These are phyloP conservation scores for Cercocebus atys DNA, from an alignment of 2,113 vertebrate species.

Conservation along the genomic window DNA sequence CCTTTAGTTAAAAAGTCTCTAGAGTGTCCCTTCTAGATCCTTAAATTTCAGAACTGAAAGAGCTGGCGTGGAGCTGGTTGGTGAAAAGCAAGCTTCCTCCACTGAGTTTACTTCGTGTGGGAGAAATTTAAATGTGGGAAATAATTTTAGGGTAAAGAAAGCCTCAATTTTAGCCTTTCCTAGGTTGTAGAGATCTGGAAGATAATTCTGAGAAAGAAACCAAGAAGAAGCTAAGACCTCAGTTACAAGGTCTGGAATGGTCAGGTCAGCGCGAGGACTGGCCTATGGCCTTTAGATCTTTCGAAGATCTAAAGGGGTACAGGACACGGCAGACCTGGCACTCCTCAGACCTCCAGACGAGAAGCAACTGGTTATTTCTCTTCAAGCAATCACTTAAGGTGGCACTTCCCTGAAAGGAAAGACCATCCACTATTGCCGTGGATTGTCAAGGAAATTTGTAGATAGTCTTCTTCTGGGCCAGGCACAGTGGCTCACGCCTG, in stretches of 20 bases:
- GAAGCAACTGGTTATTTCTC: not conserved
- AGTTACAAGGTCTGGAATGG: not conserved
- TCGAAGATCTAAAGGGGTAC: not conserved
- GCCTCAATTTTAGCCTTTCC: not conserved
- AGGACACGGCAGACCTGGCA: not conserved
- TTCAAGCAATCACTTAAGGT: not conserved
- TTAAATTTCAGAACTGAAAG: not conserved
- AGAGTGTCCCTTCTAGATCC: not conserved
- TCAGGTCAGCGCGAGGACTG: not conserved
- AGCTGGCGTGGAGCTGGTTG: not conserved
- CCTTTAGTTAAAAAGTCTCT: not conserved
- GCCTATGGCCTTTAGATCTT: not conserved
- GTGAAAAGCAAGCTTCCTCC: not conserved
- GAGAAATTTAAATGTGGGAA: not conserved
- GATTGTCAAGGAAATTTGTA: not conserved
- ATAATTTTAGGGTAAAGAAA: slow-evolving; percentile 17
- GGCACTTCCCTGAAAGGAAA: not conserved
- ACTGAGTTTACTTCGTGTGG: not conserved
- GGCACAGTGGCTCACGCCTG: no score
- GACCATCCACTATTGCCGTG: not conserved
- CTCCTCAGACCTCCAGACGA: not conserved
- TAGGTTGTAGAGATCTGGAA: not conserved
- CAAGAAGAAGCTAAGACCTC: not conserved
- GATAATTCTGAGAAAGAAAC: not conserved
- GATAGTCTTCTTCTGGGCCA: not conserved